A percentile compares a stretch with the other conserved stretches of the same genome.
Evolutionary conservation across 2,888 invertebrate species (phyloP).

Genomic region (Noctua pronuba): DNA sequence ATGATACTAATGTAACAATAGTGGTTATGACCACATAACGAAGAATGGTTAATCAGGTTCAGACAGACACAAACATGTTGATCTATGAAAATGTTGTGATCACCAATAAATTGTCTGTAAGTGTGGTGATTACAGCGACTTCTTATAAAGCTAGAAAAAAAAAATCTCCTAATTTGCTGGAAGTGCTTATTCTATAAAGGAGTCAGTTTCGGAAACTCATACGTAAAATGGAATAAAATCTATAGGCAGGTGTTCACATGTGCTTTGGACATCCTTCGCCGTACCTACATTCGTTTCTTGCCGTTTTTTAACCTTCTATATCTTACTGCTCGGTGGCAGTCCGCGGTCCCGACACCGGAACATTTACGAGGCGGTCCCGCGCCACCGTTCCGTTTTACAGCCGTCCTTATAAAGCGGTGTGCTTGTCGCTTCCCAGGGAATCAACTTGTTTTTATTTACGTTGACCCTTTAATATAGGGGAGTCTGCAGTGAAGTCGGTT

Average conservation of each 20-base stretch:
- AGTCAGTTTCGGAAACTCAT: not conserved
- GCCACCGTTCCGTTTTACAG: constrained; percentile 29
- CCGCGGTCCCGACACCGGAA: not conserved
- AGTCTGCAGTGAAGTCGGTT: constrained; percentile 1
- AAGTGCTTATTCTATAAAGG: not conserved
- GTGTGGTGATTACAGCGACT: not conserved
- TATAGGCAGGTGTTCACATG: not conserved
- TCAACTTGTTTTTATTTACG: constrained; percentile 44
- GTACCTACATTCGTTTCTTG: not conserved
- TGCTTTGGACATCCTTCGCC: too few relatives aligned
- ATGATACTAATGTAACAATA: not conserved
- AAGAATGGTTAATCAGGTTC: not conserved
- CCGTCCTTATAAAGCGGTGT: constrained; percentile 35
- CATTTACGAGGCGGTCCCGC: constrained; percentile 47
- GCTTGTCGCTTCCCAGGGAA: constrained; percentile 35
- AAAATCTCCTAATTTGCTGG: not conserved
- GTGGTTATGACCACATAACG: not conserved
- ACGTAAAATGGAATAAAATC: not conserved
- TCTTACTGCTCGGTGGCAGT: not conserved
- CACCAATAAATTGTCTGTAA: not conserved
- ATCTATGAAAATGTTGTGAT: not conserved
- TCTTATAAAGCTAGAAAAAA: not conserved
- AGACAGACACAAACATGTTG: not conserved
- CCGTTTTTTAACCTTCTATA: constrained; percentile 5
- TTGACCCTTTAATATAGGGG: constrained; percentile 2